phyloP scores from a whole-genome alignment of 2,888 invertebrate species.

The Hesperia comma region DNA sequence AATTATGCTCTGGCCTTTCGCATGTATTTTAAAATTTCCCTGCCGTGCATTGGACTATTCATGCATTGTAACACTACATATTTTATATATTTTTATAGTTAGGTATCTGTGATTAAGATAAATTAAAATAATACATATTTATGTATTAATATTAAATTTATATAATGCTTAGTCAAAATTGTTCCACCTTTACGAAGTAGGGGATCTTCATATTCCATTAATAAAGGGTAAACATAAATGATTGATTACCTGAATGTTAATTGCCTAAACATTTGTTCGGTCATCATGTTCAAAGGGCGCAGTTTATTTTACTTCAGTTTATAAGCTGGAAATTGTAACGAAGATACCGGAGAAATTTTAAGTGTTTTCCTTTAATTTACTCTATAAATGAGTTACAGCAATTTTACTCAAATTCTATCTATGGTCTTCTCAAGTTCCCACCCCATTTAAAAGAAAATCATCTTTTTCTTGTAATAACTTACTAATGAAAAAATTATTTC shows the following conservation, averaged over 20 bases:
- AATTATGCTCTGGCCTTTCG: too few species aligned
- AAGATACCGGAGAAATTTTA: constrained; percentile 47
- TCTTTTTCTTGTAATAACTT: background rate
- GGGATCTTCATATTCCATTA: constrained; percentile 30
- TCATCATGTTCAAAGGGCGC: constrained; percentile 42
- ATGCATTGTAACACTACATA: too few species aligned
- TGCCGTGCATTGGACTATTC: too few species aligned
- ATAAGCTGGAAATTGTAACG: constrained; percentile 45
- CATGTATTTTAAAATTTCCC: too few species aligned
- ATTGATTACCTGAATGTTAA: constrained; percentile 65
- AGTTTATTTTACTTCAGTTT: constrained; percentile 45
- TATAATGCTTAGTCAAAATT: background rate
- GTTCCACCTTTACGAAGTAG: background rate
- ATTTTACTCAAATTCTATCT: constrained; percentile 15
- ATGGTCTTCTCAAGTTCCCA: background rate
- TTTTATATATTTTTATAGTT: too few species aligned
- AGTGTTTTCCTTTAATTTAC: constrained; percentile 67
- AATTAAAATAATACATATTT: too few species aligned
- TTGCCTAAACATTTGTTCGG: constrained; percentile 65
- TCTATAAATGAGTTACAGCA: constrained; percentile 34
- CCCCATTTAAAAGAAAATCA: background rate
- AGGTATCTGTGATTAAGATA: too few species aligned
- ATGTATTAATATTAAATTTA: background rate
- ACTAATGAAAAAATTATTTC: background rate
- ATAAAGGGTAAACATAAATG: constrained; percentile 59